phyloP scores from a whole-genome alignment of 1,140 invertebrate species.

The Physella acuta region DNA sequence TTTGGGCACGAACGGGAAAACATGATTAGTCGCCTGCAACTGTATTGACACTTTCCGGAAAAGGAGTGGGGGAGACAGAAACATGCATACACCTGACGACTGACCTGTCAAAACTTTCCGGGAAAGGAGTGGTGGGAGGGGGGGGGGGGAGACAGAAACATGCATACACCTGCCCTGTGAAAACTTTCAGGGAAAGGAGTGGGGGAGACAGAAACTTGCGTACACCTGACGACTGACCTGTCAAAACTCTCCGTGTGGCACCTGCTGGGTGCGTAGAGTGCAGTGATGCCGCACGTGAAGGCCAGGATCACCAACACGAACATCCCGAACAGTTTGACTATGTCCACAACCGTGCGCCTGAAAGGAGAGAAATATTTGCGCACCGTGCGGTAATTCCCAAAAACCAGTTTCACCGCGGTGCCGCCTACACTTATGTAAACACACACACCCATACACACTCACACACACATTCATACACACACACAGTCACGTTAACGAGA shows the following conservation, averaged over 20 bases:
- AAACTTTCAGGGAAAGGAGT: background rate
- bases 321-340: conserved; percentile 29
- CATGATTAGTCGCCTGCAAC: too few relatives aligned
- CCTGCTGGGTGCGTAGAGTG: conserved; percentile 37
- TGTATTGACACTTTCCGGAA: background rate
- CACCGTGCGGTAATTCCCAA: background rate
- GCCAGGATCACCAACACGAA: conserved; percentile 42
- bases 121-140: too few relatives aligned
- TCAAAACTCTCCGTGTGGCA: conserved; percentile 37
- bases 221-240: conserved; percentile 11
- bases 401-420: background rate
- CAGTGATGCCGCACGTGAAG: conserved; percentile 43
- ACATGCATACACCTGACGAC: background rate
- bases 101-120: conserved; percentile 30
- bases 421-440: too few relatives aligned
- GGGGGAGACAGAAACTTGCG: background rate
- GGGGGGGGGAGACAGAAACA: conserved; percentile 1
- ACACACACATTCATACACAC: too few relatives aligned
- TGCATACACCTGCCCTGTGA: background rate
- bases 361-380: background rate
- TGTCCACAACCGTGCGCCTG: conserved; percentile 17
- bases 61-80: background rate
- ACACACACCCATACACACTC: too few relatives aligned
- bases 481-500: too few relatives aligned
- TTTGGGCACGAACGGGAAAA: too few relatives aligned